Evolutionary conservation across 2,113 vertebrate species (phyloP).

Genomic region (Varanus komodoensis): DNA sequence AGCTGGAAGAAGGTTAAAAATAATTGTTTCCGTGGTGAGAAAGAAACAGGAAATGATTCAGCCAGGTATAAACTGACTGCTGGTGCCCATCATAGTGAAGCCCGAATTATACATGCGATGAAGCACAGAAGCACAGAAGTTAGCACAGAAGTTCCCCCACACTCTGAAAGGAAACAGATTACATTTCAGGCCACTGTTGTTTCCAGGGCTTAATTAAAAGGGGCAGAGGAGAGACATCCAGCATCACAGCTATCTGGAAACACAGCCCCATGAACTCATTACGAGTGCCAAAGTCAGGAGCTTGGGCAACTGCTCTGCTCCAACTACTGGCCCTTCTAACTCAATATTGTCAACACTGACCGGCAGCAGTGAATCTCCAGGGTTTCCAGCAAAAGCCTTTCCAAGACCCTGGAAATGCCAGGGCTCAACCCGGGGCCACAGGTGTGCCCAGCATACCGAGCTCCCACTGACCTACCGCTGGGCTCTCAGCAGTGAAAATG

Average conservation of each 20-base stretch:
- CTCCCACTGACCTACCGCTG: too few species aligned
- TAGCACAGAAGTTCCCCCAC: background rate
- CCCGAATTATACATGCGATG: constrained; percentile 13
- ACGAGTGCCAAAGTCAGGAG: background rate
- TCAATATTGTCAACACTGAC: background rate
- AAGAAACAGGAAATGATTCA: constrained; percentile 8
- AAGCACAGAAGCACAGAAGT: too few species aligned
- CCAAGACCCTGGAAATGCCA: too few species aligned
- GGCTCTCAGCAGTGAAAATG: too few species aligned
- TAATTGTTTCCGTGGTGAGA: background rate
- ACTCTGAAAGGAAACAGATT: background rate
- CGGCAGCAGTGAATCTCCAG: too few species aligned
- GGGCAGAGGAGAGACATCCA: too few species aligned
- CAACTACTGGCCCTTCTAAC: background rate
- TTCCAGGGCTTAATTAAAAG: background rate
- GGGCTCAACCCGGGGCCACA: too few species aligned
- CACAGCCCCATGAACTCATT: background rate
- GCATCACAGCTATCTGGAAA: background rate
- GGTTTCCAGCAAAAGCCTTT: too few species aligned
- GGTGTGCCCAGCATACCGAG: too few species aligned
- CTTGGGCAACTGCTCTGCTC: background rate
- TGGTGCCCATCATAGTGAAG: background rate
- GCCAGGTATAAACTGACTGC: background rate
- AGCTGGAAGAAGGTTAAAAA: background rate
- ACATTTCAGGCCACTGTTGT: background rate